Conservation (phyloP, 2,888 invertebrate species). For the Ellobium chinense region DNA sequence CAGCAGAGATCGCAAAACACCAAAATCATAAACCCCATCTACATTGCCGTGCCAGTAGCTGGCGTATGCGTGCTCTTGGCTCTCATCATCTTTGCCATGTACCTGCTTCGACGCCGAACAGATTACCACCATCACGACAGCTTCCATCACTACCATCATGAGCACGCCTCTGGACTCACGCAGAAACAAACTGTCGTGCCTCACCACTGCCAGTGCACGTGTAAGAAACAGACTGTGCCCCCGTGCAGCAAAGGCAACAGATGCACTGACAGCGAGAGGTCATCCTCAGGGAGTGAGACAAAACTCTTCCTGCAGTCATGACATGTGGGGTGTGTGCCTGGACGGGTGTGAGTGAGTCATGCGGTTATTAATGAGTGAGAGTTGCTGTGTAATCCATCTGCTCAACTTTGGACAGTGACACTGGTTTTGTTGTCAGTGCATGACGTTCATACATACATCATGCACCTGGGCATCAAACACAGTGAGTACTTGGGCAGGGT, state of each 20-base stretch:
- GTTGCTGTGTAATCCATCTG: too few relatives aligned
- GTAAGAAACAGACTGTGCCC: slow-evolving; percentile 46
- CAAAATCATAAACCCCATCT: slow-evolving; percentile 75
- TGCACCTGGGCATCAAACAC: too few relatives aligned
- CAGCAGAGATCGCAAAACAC: slow-evolving; percentile 19
- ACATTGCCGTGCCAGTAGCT: slow-evolving; percentile 77
- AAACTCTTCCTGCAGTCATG: slow-evolving; percentile 70
- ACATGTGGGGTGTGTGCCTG: slow-evolving; percentile 3
- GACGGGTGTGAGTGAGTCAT: neutral
- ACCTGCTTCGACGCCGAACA: slow-evolving; percentile 72
- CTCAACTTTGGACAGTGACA: neutral
- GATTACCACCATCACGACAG: slow-evolving; percentile 67
- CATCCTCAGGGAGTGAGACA: slow-evolving; percentile 73
- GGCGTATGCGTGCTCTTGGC: slow-evolving; percentile 76
- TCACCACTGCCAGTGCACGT: slow-evolving; percentile 51
- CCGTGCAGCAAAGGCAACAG: slow-evolving; percentile 63
- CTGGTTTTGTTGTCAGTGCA: too few relatives aligned
- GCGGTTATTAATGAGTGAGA: neutral
- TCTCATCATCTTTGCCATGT: slow-evolving; percentile 77
- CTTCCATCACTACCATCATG: slow-evolving; percentile 51
- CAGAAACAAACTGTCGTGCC: slow-evolving; percentile 19
- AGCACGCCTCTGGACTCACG: slow-evolving; percentile 22
- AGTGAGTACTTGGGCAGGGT: too few relatives aligned
- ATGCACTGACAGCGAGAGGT: slow-evolving; percentile 74
- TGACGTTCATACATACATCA: too few relatives aligned